Conservation (phyloP, 2,888 invertebrate species). For the Epiblema foenella region DNA sequence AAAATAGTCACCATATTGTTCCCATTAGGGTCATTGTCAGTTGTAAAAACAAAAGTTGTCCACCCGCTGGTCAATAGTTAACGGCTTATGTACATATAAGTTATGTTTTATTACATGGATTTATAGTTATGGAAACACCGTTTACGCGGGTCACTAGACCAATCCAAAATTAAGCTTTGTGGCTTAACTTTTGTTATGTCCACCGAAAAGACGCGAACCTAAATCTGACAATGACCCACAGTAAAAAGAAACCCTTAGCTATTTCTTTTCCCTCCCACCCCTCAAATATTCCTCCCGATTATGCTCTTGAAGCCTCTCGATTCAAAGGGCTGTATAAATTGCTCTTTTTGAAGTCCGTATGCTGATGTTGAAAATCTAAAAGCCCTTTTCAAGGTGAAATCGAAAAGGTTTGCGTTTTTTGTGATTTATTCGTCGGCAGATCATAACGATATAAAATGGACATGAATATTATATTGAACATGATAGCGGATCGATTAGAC, state of each 20-base stretch:
- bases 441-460: not conserved
- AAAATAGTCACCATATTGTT: too few relatives aligned
- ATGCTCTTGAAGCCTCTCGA: conserved; percentile 9
- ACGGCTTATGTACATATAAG: too few relatives aligned
- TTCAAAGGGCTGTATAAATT: conserved; percentile 19
- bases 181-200: too few relatives aligned
- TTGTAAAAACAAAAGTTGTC: too few relatives aligned
- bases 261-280: conserved; percentile 1
- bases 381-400: conserved; percentile 1
- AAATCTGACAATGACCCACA: too few relatives aligned
- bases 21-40: too few relatives aligned
- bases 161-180: too few relatives aligned
- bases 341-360: conserved; percentile 21
- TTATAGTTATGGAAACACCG: too few relatives aligned
- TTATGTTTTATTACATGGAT: too few relatives aligned
- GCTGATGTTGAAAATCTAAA: conserved; percentile 3
- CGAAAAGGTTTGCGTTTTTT: conserved; percentile 4
- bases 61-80: too few relatives aligned
- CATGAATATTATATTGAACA: not conserved
- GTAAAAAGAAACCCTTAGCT: not conserved
- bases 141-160: too few relatives aligned
- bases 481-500: not conserved
- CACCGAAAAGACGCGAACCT: too few relatives aligned
- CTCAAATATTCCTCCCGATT: not conserved
- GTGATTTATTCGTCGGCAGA: not conserved